Evolutionary conservation across 1,140 invertebrate species (phyloP).

Genomic region (Phortica variegata): DNA sequence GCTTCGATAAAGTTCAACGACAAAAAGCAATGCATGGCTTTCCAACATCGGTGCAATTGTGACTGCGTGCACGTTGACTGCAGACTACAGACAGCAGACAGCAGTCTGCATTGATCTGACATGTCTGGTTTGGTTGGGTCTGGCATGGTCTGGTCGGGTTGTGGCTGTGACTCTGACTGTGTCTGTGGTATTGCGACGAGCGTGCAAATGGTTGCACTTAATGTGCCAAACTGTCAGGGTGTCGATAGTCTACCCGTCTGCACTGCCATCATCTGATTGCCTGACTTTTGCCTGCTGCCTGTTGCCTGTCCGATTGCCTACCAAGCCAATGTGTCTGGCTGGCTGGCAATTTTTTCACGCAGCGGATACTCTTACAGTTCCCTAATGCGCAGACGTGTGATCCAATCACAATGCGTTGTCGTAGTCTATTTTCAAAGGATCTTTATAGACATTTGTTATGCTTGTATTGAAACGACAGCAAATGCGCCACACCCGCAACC

Average conservation of each 20-base stretch:
- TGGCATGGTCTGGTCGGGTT: slow-evolving; percentile 14
- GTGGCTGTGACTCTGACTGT: slow-evolving; percentile 3
- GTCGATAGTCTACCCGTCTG: no score
- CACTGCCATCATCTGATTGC: slow-evolving; percentile 1
- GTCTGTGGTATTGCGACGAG: no score
- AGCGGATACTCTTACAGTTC: no score
- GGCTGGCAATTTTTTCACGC: no score
- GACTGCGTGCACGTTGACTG: neutral
- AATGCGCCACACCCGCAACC: no score
- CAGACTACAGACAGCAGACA: slow-evolving; percentile 5
- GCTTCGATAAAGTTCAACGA: slow-evolving; percentile 51
- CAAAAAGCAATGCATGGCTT: slow-evolving; percentile 6
- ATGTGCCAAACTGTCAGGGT: no score
- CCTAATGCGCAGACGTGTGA: no score
- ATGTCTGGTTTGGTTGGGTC: slow-evolving; percentile 31
- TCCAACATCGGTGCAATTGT: neutral
- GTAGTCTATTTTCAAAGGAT: no score
- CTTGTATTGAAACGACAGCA: no score
- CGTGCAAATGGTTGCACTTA: no score
- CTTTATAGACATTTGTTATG: no score
- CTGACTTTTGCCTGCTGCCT: slow-evolving; percentile 13
- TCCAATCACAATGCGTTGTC: no score
- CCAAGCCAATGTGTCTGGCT: neutral
- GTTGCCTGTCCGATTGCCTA: slow-evolving; percentile 10
- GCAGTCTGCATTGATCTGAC: neutral